A percentile compares a stretch with the other conserved stretches of the same genome.
phyloP scores from a whole-genome alignment of 2,113 vertebrate species.

The Apteryx mantelli region DNA sequence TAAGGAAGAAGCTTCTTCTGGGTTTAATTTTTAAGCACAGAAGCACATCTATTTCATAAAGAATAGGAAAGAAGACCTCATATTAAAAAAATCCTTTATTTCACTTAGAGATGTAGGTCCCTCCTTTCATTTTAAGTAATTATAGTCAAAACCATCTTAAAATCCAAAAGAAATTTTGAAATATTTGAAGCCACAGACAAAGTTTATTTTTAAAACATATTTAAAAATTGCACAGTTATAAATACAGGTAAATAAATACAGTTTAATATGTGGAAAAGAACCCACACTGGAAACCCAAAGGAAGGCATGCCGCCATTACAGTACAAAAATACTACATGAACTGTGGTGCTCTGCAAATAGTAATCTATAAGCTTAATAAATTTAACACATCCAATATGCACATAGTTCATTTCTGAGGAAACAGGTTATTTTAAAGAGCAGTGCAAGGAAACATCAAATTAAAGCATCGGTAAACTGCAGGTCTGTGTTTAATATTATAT shows the following conservation, averaged over 20 bases:
- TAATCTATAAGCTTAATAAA: slow-evolving; percentile 66
- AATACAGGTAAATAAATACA: slow-evolving; percentile 80
- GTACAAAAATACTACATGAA: slow-evolving; percentile 82
- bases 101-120: neutral
- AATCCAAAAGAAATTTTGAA: slow-evolving; percentile 56
- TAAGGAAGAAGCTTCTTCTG: neutral
- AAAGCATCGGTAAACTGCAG: slow-evolving; percentile 69
- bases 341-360: slow-evolving; percentile 73
- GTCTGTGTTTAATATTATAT: slow-evolving; percentile 56
- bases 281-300: slow-evolving; percentile 3
- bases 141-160: slow-evolving; percentile 9
- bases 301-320: slow-evolving; percentile 81
- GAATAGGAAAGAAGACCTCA: neutral
- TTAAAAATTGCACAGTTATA: slow-evolving; percentile 81
- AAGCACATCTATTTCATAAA: neutral
- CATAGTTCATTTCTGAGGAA: slow-evolving; percentile 58
- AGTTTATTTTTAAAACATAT: slow-evolving; percentile 83
- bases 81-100: neutral
- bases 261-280: slow-evolving; percentile 80
- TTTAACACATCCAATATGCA: slow-evolving; percentile 66
- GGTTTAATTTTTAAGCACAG: neutral
- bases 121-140: slow-evolving; percentile 6
- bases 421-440: slow-evolving; percentile 72
- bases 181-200: slow-evolving; percentile 78
- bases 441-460: slow-evolving; percentile 67